Evolutionary conservation across 2,797 vertebrate species (phyloP), one percentile per base, ranked within the genome.

Genomic region (Macropus fuliginosus): DNA sequence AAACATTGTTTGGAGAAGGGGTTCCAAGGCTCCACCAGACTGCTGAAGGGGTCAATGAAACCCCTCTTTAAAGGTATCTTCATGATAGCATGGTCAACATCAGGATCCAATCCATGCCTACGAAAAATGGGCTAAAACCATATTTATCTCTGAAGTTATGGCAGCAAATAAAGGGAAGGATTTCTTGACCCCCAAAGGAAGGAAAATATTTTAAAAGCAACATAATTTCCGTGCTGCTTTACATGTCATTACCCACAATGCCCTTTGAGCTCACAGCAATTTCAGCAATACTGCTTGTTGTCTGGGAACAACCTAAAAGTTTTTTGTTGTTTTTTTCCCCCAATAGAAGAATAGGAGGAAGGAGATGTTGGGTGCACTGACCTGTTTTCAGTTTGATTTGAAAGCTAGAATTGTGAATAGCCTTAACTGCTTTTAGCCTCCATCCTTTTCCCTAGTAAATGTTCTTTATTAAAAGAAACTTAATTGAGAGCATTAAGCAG

Each of bases 391-490:
- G 46, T 52, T 1, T 16, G 87, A 46, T 29, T 55, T 18, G 27
- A 50, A 93, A 55, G 54, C 90, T 54, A 55, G 62, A 40, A 13
- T 34, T 0, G 1, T 0, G 5, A 56, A 2, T 1, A 13, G 54
- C 54, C 8, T 8, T 52, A 21, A 27, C 28, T 93, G 90, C 27
- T 81, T n/a, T 55, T 0, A 13, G 92, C 81, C 57, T 29, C 92
- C 28, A 6, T 21, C 74, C 74, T 13, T 91, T 50, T 56, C 74
- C n/a, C 89, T 59, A 13, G 34, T 29, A n/a, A 59, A 87, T 18
- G 40, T 50, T 59, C 94, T 89, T 56, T 40, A 54, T 91, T 91
- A 91, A 54, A 59, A 92, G 94, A 57, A 74, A 56, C 34, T 16
- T 91, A 14, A 62, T 0, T 27, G 74, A 46, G 55, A 62, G 92